These are phyloP conservation scores for Patiria miniata DNA, from an alignment of 35 echinoderm and acorn worm species.

Conservation along the genomic window DNA sequence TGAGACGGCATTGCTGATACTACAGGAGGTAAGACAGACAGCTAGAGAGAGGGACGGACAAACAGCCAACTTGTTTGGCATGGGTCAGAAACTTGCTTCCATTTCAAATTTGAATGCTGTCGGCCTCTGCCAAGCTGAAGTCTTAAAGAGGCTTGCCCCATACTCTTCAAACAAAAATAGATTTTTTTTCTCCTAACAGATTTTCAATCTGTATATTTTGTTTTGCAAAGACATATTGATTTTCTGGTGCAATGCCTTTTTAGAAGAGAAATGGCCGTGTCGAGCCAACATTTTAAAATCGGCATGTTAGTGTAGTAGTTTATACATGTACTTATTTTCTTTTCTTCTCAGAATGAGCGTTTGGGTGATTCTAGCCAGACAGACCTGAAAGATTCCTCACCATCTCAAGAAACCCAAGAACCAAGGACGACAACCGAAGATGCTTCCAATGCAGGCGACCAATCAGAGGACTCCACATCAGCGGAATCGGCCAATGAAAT, in stretches of 20 bases:
- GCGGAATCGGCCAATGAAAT: not conserved
- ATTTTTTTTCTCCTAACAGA: too few species aligned
- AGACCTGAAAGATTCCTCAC: not conserved
- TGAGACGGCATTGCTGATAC: slow-evolving; percentile 28
- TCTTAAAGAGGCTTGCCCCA: not conserved
- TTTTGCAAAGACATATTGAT: too few species aligned
- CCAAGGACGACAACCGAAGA: not conserved
- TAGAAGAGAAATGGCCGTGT: too few species aligned
- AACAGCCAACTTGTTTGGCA: not conserved
- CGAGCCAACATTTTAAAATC: too few species aligned
- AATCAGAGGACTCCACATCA: not conserved
- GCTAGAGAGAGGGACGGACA: not conserved
- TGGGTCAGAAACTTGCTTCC: not conserved
- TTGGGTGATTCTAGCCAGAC: not conserved
- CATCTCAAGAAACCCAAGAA: not conserved
- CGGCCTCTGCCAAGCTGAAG: not conserved
- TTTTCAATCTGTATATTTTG: too few species aligned
- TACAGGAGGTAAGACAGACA: slow-evolving; percentile 25
- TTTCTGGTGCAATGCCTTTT: too few species aligned
- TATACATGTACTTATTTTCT: not conserved
- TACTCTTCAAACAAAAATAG: not conserved
- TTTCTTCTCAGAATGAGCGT: not conserved
- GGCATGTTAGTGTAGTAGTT: too few species aligned
- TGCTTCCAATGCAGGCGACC: not conserved
- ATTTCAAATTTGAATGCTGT: not conserved